Evolutionary conservation across 2,113 vertebrate genomes (phyloP).

Genomic region (Notothenia coriiceps): DNA sequence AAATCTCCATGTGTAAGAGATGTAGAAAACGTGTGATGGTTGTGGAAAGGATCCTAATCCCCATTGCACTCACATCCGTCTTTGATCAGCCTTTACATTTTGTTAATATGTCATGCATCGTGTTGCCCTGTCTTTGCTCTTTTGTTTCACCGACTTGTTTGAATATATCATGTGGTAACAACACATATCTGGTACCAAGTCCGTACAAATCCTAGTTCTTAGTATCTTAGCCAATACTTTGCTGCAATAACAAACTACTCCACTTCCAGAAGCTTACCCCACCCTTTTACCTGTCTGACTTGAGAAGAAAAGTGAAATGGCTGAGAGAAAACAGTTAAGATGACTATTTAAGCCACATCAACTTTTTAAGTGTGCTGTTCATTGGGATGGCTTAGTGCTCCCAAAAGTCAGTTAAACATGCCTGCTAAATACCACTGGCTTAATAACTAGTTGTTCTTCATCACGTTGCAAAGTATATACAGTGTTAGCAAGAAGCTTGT

Average conservation of each 20-base stretch:
- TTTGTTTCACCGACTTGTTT: not conserved
- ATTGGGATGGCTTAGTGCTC: constrained; percentile 56
- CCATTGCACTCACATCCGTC: constrained; percentile 32
- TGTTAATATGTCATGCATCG: constrained; percentile 18
- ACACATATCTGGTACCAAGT: too few species aligned
- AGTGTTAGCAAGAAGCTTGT: too few species aligned
- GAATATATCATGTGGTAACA: not conserved
- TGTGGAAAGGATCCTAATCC: constrained; percentile 62
- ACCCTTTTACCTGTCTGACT: constrained; percentile 43
- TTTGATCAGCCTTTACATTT: constrained; percentile 34
- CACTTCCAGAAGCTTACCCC: constrained; percentile 16
- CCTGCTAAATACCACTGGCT: constrained; percentile 57
- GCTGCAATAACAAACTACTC: constrained; percentile 6
- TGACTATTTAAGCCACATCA: constrained; percentile 69
- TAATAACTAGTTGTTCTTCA: constrained; percentile 36
- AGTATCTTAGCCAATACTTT: not conserved
- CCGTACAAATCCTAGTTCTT: not conserved
- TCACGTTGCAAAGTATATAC: too few species aligned
- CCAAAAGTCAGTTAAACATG: constrained; percentile 67
- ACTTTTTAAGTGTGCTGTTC: constrained; percentile 48
- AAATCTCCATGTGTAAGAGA: constrained; percentile 54
- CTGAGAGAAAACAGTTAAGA: constrained; percentile 57
- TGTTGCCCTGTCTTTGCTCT: not conserved
- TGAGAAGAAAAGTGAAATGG: constrained; percentile 47
- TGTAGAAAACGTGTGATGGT: constrained; percentile 55